A percentile compares a stretch with the other conserved stretches of the same genome.
Conservation (phyloP, 2,888 invertebrate genomes). For the Meganola albula region DNA sequence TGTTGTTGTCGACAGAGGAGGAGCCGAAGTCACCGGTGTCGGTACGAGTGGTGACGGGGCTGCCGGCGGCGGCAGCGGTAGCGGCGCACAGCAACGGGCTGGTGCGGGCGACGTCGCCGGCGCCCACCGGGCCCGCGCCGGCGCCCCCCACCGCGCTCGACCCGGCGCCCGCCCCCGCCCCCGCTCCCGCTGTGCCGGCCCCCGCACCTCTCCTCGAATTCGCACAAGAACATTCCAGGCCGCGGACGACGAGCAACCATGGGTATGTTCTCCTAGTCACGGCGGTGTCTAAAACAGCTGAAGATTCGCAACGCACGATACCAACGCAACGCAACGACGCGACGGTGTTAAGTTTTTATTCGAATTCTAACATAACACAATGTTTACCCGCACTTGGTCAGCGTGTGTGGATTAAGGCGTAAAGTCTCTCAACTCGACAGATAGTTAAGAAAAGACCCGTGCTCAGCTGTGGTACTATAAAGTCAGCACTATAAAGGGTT, state of each 20-base stretch:
- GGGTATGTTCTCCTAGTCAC: constrained; percentile 67
- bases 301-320: constrained; percentile 34
- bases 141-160: constrained; percentile 28
- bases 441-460: too few relatives aligned
- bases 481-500: too few relatives aligned
- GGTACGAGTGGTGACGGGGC: constrained; percentile 59
- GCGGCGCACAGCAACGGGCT: constrained; percentile 59
- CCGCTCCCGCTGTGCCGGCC: constrained; percentile 33
- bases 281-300: constrained; percentile 63
- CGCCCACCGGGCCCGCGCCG: constrained; percentile 34
- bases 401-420: too few relatives aligned
- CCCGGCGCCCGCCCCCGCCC: constrained; percentile 30
- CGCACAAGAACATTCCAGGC: constrained; percentile 75
- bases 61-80: constrained; percentile 55
- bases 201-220: constrained; percentile 60
- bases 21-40: constrained; percentile 68
- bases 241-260: constrained; percentile 66
- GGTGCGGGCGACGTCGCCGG: constrained; percentile 36
- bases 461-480: too few relatives aligned
- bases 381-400: too few relatives aligned
- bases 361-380: too few relatives aligned
- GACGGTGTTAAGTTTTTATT: constrained; percentile 13
- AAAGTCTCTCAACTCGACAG: too few relatives aligned
- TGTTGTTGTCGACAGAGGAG: constrained; percentile 62
- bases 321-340: too few relatives aligned